phyloP scores from a whole-genome alignment of 1,140 invertebrate genomes.

The Danaus plexippus region DNA sequence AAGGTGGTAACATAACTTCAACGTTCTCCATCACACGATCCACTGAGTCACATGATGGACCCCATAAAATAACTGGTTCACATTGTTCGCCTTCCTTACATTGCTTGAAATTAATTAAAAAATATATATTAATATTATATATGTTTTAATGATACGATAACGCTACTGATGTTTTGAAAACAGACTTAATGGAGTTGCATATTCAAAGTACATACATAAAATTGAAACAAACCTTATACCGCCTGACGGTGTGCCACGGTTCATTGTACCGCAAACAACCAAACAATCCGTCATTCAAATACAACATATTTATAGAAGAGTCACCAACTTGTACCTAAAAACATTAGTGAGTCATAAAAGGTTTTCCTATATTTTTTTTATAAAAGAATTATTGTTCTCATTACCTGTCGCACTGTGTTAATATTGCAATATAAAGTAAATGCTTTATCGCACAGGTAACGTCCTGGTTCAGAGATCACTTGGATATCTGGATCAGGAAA shows the following conservation, averaged over 20 bases:
- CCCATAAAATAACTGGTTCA: constrained; percentile 29
- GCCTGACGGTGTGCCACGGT: constrained; percentile 34
- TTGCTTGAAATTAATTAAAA: too few relatives aligned
- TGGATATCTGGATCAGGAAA: constrained; percentile 24
- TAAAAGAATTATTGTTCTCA: too few relatives aligned
- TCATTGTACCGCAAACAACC: constrained; percentile 34
- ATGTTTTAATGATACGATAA: constrained; percentile 18
- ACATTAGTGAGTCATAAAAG: constrained; percentile 7
- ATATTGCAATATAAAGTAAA: constrained; percentile 33
- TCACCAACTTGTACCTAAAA: constrained; percentile 22
- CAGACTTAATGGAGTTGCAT: constrained; percentile 30
- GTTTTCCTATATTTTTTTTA: neutral
- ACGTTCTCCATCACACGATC: constrained; percentile 29
- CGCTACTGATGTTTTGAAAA: constrained; percentile 19
- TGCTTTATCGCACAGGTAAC: constrained; percentile 36
- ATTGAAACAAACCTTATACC: constrained; percentile 29
- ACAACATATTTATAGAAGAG: constrained; percentile 30
- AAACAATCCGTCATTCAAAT: constrained; percentile 38
- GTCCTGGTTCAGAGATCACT: constrained; percentile 21
- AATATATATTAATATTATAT: constrained; percentile 17
- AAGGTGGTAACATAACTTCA: constrained; percentile 22
- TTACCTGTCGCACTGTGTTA: constrained; percentile 32
- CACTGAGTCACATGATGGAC: constrained; percentile 33
- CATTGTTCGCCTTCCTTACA: too few relatives aligned
- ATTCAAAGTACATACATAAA: constrained; percentile 8